Evolutionary conservation across 2,797 vertebrate genomes (phyloP).

Genomic region (Eupleurogrammus muticus): DNA sequence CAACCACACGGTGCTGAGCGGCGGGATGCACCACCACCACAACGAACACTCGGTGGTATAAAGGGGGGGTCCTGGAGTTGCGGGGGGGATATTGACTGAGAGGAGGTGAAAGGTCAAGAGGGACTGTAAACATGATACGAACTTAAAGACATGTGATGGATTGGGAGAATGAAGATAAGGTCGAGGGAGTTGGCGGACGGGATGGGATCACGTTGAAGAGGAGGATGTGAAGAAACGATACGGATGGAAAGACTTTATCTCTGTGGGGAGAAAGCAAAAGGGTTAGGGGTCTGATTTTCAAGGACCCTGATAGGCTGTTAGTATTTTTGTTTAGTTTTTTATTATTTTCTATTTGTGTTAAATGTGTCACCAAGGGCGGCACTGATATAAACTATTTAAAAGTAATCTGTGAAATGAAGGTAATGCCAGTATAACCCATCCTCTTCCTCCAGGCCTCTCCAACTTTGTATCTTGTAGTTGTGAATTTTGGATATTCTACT

Average conservation of each 20-base stretch:
- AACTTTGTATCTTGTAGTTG: slow-evolving; percentile 6
- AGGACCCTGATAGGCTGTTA: slow-evolving; percentile 70
- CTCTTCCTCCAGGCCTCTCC: slow-evolving; percentile 31
- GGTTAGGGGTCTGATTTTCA: slow-evolving; percentile 52
- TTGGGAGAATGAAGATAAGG: slow-evolving; percentile 10
- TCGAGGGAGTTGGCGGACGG: neutral
- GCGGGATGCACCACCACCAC: slow-evolving; percentile 81
- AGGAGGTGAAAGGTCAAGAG: slow-evolving; percentile 20
- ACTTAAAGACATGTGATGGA: slow-evolving; percentile 18
- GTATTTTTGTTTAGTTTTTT: slow-evolving; percentile 66
- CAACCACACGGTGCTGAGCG: slow-evolving; percentile 94
- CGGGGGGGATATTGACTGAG: neutral
- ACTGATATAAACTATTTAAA: slow-evolving; percentile 82
- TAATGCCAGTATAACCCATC: slow-evolving; percentile 73
- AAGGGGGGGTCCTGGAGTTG: slow-evolving; percentile 10
- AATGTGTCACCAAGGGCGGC: slow-evolving; percentile 55
- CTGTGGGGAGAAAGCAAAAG: slow-evolving; percentile 41
- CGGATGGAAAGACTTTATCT: slow-evolving; percentile 41
- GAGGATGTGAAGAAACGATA: slow-evolving; percentile 31
- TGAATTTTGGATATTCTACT: slow-evolving; percentile 17
- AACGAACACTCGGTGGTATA: slow-evolving; percentile 97
- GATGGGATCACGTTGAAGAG: slow-evolving; percentile 22
- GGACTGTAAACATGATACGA: slow-evolving; percentile 22
- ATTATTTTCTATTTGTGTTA: slow-evolving; percentile 57
- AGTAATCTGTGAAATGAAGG: slow-evolving; percentile 77